Base-by-base conservation (phyloP, 2,888 invertebrate genomes). In the Eristalis arbustorum region DNA sequence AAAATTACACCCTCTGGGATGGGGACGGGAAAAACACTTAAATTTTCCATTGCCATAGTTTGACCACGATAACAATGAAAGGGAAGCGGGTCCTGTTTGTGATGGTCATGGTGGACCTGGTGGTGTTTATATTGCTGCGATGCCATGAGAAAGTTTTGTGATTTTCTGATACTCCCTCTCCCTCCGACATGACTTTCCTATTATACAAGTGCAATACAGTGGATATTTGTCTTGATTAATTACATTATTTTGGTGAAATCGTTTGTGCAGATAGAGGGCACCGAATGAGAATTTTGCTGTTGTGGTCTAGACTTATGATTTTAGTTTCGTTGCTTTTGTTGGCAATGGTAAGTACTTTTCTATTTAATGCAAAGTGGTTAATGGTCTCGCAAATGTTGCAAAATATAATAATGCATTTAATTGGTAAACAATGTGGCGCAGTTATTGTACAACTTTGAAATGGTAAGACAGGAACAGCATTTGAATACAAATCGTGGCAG, bases 11-110 rank as follows among this genome's bases (percentile, higher is more conserved):
- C 57, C 49, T 49, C 49, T 49, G 57, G 25, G 59, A 28, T 59
- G 59, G 14, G 40, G 28, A 11, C 64, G 57, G 40, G 57, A 63
- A 49, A 56, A 63, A 63, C 31, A 49, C 37, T 73, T 73, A 13
- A 73, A 73, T 59, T 66, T 59, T 57, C 40, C 74, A 28, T 66
- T 75, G 74, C 66, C 25, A 66, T 75, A 57, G 64, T 74, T 66
- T 57, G 64, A 66, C 64, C 74, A 75, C 25, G 37, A 40, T 37
- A 66, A 75, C 42, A 75, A 67, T 66, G 66, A 3, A 37, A 3
- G 59, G 22, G 66, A 14, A 28, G 66, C n/a, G 62, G 49, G 8
- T 66, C 57, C 57, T 25, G 25, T 11, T 28, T 57, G 25, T 40
- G 66, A 59, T 23, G 59, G 59, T 59, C 25, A 59, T 3, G 25